Conservation (phyloP, 2,888 invertebrate genomes). For the Acanthosepion pharaonis region DNA sequence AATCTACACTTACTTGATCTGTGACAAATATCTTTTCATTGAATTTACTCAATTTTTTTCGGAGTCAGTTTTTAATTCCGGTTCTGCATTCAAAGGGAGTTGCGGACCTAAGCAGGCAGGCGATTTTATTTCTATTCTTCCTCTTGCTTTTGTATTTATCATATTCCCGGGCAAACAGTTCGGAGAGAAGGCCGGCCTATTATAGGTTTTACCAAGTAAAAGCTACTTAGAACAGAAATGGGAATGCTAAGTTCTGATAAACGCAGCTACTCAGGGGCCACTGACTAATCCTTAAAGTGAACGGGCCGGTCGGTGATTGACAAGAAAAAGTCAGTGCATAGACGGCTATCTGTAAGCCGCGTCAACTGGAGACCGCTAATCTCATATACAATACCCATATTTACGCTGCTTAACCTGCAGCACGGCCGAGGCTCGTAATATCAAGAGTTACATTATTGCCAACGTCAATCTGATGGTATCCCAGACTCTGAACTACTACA, state of each 20-base stretch:
- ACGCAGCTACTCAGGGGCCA: conserved; percentile 33
- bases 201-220: conserved; percentile 33
- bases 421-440: conserved; percentile 33
- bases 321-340: conserved; percentile 33
- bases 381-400: conserved; percentile 23
- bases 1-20: not conserved
- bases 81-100: not conserved
- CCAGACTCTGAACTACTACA: not conserved
- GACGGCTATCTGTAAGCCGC: conserved; percentile 33
- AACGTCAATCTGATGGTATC: conserved; percentile 33
- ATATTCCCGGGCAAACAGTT: conserved; percentile 33
- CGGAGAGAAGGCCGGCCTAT: not conserved
- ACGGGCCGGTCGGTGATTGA: conserved; percentile 8
- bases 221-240: conserved; percentile 33
- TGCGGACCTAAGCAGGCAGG: not conserved
- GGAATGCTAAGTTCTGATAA: conserved; percentile 21
- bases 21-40: not conserved
- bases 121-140: not conserved
- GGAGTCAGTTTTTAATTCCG: not conserved
- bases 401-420: conserved; percentile 23
- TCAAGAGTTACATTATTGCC: conserved; percentile 33
- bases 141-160: not conserved
- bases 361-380: not conserved
- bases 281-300: conserved; percentile 33
- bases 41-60: not conserved